phyloP scores from a whole-genome alignment of 2,797 vertebrate genomes.

The Lutjanus campechanus region DNA sequence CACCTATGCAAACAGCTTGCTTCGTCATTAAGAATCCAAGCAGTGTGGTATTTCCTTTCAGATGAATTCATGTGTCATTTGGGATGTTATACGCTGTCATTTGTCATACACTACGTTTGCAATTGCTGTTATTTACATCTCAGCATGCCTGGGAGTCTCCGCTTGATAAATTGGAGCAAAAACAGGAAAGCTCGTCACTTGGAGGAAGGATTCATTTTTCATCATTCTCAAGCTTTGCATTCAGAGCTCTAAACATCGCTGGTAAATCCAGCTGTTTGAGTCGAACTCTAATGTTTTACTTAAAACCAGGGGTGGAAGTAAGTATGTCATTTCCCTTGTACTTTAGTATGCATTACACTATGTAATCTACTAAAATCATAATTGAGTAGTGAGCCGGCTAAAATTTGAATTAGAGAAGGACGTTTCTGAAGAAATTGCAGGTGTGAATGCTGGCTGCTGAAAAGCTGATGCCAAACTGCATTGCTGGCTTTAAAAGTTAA shows the following conservation, averaged over 20 bases:
- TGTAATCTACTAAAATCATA: too few relatives aligned
- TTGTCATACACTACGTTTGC: conserved; percentile 45
- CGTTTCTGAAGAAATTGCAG: too few relatives aligned
- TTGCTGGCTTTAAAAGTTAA: too few relatives aligned
- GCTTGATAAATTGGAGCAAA: conserved; percentile 57
- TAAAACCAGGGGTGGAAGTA: too few relatives aligned
- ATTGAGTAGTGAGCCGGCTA: too few relatives aligned
- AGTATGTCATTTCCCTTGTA: too few relatives aligned
- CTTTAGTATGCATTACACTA: too few relatives aligned
- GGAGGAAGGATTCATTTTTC: conserved; percentile 47
- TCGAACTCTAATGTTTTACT: neutral
- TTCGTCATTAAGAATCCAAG: conserved; percentile 39
- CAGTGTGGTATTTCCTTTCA: conserved; percentile 48
- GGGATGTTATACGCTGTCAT: conserved; percentile 45
- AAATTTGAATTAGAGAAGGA: too few relatives aligned
- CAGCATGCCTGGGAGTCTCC: conserved; percentile 44
- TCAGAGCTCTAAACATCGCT: conserved; percentile 26
- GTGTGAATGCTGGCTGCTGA: too few relatives aligned
- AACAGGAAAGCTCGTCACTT: conserved; percentile 49
- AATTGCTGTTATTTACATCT: conserved; percentile 62
- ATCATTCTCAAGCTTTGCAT: conserved; percentile 41
- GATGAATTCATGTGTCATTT: conserved; percentile 58
- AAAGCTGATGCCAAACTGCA: too few relatives aligned
- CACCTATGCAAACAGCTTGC: conserved; percentile 35
- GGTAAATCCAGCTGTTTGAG: conserved; percentile 22